Evolutionary conservation across 1,140 invertebrate genomes (phyloP).

Genomic region (Cherax destructor): DNA sequence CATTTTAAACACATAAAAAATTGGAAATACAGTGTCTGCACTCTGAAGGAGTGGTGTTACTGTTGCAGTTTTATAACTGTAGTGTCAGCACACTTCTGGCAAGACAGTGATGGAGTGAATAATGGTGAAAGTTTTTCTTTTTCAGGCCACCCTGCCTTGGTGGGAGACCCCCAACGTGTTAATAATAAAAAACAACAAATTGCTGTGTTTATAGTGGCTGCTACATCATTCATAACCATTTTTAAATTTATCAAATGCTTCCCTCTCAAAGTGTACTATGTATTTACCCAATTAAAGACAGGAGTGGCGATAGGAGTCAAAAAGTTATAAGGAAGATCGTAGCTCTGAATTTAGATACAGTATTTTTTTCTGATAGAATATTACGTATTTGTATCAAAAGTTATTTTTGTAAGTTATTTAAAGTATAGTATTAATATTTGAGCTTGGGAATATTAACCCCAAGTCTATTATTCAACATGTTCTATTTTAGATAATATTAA

Average conservation of each 20-base stretch:
- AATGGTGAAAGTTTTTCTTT: too few species aligned
- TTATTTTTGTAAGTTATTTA: conserved; percentile 41
- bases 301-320: background rate
- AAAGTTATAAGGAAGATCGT: background rate
- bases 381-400: conserved; percentile 29
- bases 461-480: background rate
- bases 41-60: too few species aligned
- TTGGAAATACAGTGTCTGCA: too few species aligned
- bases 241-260: background rate
- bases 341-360: conserved; percentile 1
- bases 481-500: background rate
- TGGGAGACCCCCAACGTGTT: too few species aligned
- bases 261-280: background rate
- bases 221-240: too few species aligned
- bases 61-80: too few species aligned
- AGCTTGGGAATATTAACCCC: background rate
- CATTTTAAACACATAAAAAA: too few species aligned
- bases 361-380: conserved; percentile 1
- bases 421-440: conserved; percentile 7
- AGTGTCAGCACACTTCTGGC: too few species aligned
- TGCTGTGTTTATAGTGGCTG: too few species aligned
- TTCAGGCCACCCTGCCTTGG: too few species aligned
- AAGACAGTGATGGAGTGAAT: too few species aligned
- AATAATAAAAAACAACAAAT: too few species aligned
- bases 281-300: background rate